Base-by-base conservation (phyloP, 2,113 vertebrate species). In the Sinocyclocheilus anshuiensis region DNA sequence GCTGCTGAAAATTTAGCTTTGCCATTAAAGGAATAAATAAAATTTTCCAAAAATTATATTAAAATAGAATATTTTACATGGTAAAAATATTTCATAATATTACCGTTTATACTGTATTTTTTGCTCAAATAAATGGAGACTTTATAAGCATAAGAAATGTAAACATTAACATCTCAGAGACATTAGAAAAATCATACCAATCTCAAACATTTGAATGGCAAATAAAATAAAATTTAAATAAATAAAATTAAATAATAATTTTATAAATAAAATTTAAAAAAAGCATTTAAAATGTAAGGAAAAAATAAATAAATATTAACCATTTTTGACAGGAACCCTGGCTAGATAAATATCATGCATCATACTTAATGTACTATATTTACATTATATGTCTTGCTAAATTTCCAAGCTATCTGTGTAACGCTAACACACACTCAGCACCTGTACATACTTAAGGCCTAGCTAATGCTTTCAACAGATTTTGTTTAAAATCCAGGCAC, bases 391-490 rank as follows among this genome's bases (percentile, higher is more conserved):
- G 15, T 10, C 4, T 18, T 55, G 76, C 45, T 77, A 77, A 50
- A 76, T 26, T 50, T 3, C 1, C 42, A 50, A 71, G 8, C 33
- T 10, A 22, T 36, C 9, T 11, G 36, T 76, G 20, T 48, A 13
- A 1, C 45, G 20, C 39, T 22, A 76, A 33, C 48, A 77, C n/a
- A 29, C 3, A 0, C 45, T 53, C 48, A 29, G 75, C 75, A 77
- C 24, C 75, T 29, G 75, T 50, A 55, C 26, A 55, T 55, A 53
- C 0, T 55, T 55, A 77, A 77, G 18, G 26, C 72, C 42, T 16
- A 26, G 72, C 42, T 15, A 26, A 55, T 55, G 24, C 50, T 55
- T 55, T 77, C 50, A 77, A 77, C 76, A 77, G 24, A 77, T 55
- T 77, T 50, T 18, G 48, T 33, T 33, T 55, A 77, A 77, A 77